A percentile compares a stretch with the other conserved stretches of the same genome.
phyloP scores from a whole-genome alignment of 2,888 invertebrate species.

The Chironomus riparius region DNA sequence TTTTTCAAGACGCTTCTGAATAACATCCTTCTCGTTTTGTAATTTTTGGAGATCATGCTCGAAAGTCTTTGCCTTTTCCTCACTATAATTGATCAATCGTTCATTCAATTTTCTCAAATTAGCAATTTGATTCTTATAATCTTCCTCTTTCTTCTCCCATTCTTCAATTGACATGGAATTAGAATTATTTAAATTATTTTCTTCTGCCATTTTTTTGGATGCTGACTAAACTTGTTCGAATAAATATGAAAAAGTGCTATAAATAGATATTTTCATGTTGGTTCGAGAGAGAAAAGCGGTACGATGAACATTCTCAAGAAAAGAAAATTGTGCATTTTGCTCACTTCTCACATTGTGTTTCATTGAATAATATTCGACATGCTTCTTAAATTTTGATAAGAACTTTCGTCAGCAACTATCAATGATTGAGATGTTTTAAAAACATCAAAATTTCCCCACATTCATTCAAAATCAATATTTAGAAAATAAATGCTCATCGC shows the following conservation, averaged over 20 bases:
- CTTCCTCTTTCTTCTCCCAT: slow-evolving; percentile 14
- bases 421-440: too few species aligned
- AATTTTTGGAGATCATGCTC: slow-evolving; percentile 11
- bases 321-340: background rate
- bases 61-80: slow-evolving; percentile 15
- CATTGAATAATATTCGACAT: background rate
- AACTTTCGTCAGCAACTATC: too few species aligned
- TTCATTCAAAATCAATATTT: too few species aligned
- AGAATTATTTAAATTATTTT: background rate
- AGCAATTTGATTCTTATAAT: slow-evolving; percentile 5
- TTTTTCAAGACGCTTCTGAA: slow-evolving; percentile 13
- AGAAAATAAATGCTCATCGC: too few species aligned
- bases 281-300: background rate
- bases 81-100: slow-evolving; percentile 17
- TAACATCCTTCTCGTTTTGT: slow-evolving; percentile 12
- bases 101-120: slow-evolving; percentile 21
- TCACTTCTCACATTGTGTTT: background rate
- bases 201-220: background rate
- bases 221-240: background rate
- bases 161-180: background rate
- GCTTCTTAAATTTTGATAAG: too few species aligned
- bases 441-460: too few species aligned
- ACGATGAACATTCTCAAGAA: too few species aligned
- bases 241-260: background rate
- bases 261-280: background rate